phyloP scores from a whole-genome alignment of 2,888 invertebrate species.

The Eilema griseolum region DNA sequence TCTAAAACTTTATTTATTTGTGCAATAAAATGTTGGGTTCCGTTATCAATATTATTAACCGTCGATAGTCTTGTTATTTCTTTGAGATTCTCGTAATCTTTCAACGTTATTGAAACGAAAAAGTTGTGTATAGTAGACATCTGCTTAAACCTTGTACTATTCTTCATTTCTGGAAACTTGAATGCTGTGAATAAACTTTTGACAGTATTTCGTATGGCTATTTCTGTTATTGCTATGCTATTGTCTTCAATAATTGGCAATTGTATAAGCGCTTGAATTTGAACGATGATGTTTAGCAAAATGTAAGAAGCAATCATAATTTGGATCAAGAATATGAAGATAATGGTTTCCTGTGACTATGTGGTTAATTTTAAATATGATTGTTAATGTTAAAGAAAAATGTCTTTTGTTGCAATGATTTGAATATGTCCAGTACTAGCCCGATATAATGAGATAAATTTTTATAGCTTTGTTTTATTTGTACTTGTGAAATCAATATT shows the following conservation, averaged over 20 bases:
- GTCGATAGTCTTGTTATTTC: slow-evolving; percentile 59
- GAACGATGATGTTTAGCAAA: slow-evolving; percentile 29
- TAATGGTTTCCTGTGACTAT: neutral
- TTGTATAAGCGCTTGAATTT: slow-evolving; percentile 20
- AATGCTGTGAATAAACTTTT: slow-evolving; percentile 64
- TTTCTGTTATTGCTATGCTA: slow-evolving; percentile 55
- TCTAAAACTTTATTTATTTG: slow-evolving; percentile 64
- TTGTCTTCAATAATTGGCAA: slow-evolving; percentile 50
- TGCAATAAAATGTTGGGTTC: slow-evolving; percentile 59
- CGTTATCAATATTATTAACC: slow-evolving; percentile 54
- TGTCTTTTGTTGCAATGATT: neutral
- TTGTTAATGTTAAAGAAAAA: neutral
- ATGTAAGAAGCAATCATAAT: slow-evolving; percentile 35
- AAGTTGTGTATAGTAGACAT: slow-evolving; percentile 64
- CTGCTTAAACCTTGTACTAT: slow-evolving; percentile 55
- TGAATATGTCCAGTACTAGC: slow-evolving; percentile 21
- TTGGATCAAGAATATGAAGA: slow-evolving; percentile 40
- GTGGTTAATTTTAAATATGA: neutral
- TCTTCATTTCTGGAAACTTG: slow-evolving; percentile 48
- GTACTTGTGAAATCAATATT: neutral
- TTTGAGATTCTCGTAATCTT: slow-evolving; percentile 61
- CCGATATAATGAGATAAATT: slow-evolving; percentile 41
- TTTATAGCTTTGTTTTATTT: slow-evolving; percentile 26
- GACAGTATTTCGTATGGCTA: slow-evolving; percentile 55
- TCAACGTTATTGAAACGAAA: slow-evolving; percentile 61